Conservation (phyloP, 2,888 invertebrate genomes). For the Cistogaster globosa region DNA sequence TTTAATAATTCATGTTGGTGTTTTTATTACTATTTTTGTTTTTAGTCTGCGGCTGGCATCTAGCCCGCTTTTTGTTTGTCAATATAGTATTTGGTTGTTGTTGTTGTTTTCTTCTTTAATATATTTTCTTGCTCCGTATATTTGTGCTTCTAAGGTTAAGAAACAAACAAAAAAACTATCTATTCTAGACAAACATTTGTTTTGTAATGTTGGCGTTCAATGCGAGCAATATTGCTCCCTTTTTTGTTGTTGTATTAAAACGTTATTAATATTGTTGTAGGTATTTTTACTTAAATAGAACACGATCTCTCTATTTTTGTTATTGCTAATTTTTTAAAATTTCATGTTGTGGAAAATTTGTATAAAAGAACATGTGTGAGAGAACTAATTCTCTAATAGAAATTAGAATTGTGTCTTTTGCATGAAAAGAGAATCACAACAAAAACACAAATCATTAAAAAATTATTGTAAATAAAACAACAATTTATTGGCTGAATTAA, state of each 20-base stretch:
- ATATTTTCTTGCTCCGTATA: conserved; percentile 10
- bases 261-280: background rate
- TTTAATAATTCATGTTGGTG: conserved; percentile 39
- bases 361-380: no score
- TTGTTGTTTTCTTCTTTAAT: conserved; percentile 1
- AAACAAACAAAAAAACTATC: conserved; percentile 11
- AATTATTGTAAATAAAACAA: conserved; percentile 33
- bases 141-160: conserved; percentile 16
- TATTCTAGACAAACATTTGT: conserved; percentile 37
- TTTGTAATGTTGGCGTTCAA: conserved; percentile 45
- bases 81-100: conserved; percentile 22
- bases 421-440: no score
- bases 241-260: background rate
- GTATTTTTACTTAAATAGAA: conserved; percentile 45
- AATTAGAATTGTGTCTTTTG: no score
- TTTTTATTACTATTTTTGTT: conserved; percentile 42
- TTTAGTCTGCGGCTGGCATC: background rate
- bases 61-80: conserved; percentile 13
- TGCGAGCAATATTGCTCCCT: conserved; percentile 24
- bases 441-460: no score
- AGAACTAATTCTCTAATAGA: no score
- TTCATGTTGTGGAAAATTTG: no score
- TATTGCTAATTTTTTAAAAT: conserved; percentile 5
- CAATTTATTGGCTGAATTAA: conserved; percentile 24
- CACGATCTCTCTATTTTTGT: conserved; percentile 40